Base-by-base conservation (phyloP, 2,888 invertebrate genomes). In the Macrosoma leucophasiata region DNA sequence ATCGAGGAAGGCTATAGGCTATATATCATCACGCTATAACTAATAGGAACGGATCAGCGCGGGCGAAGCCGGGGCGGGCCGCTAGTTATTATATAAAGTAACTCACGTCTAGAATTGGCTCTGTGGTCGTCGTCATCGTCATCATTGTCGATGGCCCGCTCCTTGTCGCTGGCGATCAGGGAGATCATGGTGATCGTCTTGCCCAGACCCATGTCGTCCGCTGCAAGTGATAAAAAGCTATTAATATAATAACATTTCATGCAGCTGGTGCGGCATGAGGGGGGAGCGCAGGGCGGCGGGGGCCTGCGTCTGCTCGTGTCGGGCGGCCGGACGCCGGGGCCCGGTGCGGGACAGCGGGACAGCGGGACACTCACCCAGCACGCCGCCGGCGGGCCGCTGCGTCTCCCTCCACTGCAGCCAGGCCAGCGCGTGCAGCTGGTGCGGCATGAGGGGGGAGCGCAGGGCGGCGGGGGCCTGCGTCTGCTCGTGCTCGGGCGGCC, bases 331-430 rank as follows among this genome's bases (percentile, higher is more conserved):
- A 86, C 22, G 85, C 85, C 4, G 95, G 67, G 0, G 93, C 90
- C 37, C 86, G 86, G 65, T 94, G 93, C 14, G 95, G 71, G 52
- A 87, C 87, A n/a, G n/a, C n/a, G n/a, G n/a, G n/a, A n/a, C n/a
- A n/a, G n/a, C n/a, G n/a, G n/a, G n/a, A n/a, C n/a, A n/a, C n/a
- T n/a, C n/a, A 88, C 94, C 94, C 29, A 97, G 84, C 48, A 97
- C 93, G 8, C 97, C 97, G 1, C 96, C 96, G 18, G 90, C 75
- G 0, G 94, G 93, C 30, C 89, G 90, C 66, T 95, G 93, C n/a
- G 84, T 82, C 76, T 98, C 98, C 11, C 97, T 78, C 96, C 96
- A 97, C 11, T 86, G 58, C 55, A 98, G 81, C 97, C 97, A 98
- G 7, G 91, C 88, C 0, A 98, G 74, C 0, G 95, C 97, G 55